Evolutionary conservation across 2,113 vertebrate species (phyloP).

Genomic region (Rutilus rutilus): DNA sequence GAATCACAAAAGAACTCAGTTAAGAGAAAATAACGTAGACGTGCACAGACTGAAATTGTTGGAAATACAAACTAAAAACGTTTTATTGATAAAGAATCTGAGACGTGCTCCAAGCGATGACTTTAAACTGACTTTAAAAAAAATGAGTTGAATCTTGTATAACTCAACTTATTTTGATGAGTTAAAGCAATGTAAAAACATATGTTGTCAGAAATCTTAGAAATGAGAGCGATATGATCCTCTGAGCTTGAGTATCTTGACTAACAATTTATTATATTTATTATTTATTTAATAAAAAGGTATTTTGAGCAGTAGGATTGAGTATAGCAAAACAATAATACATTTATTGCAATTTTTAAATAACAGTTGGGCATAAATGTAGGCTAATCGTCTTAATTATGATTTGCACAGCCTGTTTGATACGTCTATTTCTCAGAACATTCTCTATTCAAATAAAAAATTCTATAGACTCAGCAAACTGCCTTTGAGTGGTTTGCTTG

Average conservation of each 20-base stretch:
- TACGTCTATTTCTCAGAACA: neutral
- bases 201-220: neutral
- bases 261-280: neutral
- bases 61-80: neutral
- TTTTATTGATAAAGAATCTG: neutral
- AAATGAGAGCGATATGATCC: neutral
- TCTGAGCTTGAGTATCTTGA: neutral
- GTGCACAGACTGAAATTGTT: neutral
- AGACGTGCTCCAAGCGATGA: too few relatives aligned
- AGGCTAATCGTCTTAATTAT: neutral
- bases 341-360: neutral
- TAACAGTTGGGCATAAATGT: neutral
- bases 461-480: neutral
- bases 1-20: neutral
- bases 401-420: neutral
- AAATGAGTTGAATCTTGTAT: too few relatives aligned
- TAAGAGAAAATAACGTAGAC: neutral
- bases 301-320: neutral
- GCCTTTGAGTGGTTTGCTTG: neutral
- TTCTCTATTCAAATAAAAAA: neutral
- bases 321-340: neutral
- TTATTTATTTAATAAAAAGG: neutral
- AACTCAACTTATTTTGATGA: too few relatives aligned
- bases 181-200: too few relatives aligned
- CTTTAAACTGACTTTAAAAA: too few relatives aligned